These are phyloP conservation scores for Noctua janthe DNA, from an alignment of 2,888 invertebrate genomes.

Conservation along the genomic window DNA sequence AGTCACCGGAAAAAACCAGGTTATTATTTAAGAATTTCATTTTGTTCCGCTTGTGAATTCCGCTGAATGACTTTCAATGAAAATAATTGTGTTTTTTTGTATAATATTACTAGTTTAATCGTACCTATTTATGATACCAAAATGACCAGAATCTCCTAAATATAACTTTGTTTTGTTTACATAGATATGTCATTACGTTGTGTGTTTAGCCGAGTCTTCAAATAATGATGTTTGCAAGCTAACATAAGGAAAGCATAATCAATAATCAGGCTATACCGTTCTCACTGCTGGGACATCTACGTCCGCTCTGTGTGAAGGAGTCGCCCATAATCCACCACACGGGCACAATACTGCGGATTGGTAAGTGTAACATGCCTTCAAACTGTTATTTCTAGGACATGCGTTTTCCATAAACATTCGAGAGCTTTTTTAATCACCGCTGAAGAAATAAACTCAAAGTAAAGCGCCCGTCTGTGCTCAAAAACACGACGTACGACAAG, in stretches of 20 bases:
- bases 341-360: background rate
- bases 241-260: background rate
- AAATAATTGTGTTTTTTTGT: background rate
- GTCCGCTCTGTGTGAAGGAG: too few species aligned
- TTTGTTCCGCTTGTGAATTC: constrained; percentile 22
- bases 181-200: background rate
- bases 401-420: background rate
- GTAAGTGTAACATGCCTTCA: background rate
- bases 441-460: background rate
- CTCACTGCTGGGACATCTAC: background rate
- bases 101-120: background rate
- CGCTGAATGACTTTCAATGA: background rate
- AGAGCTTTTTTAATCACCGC: background rate
- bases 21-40: constrained; percentile 2
- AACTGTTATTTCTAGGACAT: background rate
- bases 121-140: background rate
- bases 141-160: background rate
- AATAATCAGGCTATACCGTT: background rate
- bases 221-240: background rate
- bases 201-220: background rate
- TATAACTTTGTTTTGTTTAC: background rate
- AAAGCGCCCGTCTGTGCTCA: background rate
- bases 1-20: constrained; percentile 6
- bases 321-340: background rate
- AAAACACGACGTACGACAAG: too few species aligned